These are phyloP conservation scores for Neolamprologus longior DNA, from an alignment of 2,113 vertebrate genomes.

Conservation along the genomic window DNA sequence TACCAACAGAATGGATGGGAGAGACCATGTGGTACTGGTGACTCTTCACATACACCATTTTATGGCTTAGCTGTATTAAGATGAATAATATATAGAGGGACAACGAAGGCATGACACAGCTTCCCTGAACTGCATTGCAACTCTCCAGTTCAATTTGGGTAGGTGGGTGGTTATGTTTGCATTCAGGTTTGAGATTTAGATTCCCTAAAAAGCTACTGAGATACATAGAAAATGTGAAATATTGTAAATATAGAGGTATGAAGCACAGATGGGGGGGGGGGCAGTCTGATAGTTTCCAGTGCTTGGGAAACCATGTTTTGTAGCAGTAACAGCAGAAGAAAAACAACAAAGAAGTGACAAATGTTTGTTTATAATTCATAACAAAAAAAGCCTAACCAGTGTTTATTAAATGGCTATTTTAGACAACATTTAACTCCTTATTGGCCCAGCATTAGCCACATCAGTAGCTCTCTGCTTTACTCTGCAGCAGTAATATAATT, in stretches of 20 bases:
- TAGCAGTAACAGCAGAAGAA: neutral
- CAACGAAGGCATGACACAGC: constrained; percentile 23
- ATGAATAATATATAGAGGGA: constrained; percentile 52
- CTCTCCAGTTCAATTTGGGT: neutral
- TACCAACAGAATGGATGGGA: constrained; percentile 1
- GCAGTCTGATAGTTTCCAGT: no score
- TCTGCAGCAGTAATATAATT: constrained; percentile 36
- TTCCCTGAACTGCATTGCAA: constrained; percentile 12
- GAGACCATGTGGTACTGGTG: constrained; percentile 32
- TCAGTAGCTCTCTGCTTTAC: constrained; percentile 8
- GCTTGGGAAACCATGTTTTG: neutral
- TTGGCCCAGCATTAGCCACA: neutral
- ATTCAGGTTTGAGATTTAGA: neutral
- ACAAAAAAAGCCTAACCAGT: neutral
- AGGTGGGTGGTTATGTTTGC: neutral
- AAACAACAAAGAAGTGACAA: neutral
- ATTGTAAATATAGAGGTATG: neutral
- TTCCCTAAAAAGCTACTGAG: constrained; percentile 1
- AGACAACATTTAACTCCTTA: neutral
- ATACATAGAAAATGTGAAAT: neutral
- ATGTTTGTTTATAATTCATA: neutral
- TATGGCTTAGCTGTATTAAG: constrained; percentile 50
- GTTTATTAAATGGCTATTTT: neutral
- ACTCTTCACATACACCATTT: constrained; percentile 28
- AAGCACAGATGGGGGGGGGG: neutral